Percentiles rank a stretch among this genome's conserved stretches.
phyloP scores from a whole-genome alignment of 1,140 invertebrate species.

The Aleiodes sp. region DNA sequence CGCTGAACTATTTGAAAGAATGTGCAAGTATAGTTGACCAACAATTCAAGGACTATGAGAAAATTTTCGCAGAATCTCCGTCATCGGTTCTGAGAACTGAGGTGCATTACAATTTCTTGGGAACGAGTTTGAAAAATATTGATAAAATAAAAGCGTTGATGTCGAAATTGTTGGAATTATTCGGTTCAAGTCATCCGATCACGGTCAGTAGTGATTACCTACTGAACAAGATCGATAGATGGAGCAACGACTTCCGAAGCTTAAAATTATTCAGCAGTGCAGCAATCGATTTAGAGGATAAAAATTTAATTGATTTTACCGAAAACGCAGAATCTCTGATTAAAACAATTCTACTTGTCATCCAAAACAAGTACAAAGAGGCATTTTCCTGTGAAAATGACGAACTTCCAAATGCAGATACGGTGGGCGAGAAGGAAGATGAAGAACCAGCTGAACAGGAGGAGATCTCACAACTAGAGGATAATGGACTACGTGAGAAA shows the following conservation, averaged over 20 bases:
- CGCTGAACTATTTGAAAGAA: constrained; percentile 59
- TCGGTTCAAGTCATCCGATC: constrained; percentile 57
- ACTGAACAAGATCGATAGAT: constrained; percentile 36
- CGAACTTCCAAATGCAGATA: background rate
- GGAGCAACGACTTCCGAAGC: constrained; percentile 32
- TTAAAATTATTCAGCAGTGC: background rate
- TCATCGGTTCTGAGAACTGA: constrained; percentile 51
- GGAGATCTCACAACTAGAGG: constrained; percentile 55
- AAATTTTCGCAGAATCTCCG: constrained; percentile 43
- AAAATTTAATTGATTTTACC: constrained; percentile 49
- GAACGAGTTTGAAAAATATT: constrained; percentile 49
- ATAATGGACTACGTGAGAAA: constrained; percentile 67
- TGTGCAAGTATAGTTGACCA: constrained; percentile 31
- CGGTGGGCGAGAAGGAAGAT: constrained; percentile 31
- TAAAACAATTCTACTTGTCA: constrained; percentile 70
- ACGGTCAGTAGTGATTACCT: constrained; percentile 48
- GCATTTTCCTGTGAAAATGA: constrained; percentile 50
- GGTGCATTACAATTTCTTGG: constrained; percentile 51
- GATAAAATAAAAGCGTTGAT: constrained; percentile 53
- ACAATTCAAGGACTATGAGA: constrained; percentile 43
- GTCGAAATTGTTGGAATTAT: constrained; percentile 53
- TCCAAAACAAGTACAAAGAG: constrained; percentile 79
- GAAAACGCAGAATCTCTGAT: constrained; percentile 68
- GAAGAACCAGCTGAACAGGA: constrained; percentile 56
- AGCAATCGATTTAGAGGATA: constrained; percentile 32